Evolutionary conservation across 1,140 invertebrate species (phyloP).

Genomic region (Trachymyrmex cornetzi): DNA sequence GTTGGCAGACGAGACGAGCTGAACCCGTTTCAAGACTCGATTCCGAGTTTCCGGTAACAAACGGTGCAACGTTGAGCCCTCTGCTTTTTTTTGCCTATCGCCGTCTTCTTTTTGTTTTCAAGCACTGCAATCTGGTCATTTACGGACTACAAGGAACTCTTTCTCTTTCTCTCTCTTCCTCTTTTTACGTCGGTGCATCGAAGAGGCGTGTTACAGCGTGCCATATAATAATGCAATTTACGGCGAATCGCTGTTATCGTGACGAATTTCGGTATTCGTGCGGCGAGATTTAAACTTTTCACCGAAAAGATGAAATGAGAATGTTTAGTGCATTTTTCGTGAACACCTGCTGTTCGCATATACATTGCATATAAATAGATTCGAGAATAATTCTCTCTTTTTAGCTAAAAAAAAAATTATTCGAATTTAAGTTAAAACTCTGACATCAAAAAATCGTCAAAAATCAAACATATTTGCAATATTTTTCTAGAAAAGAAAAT

Average conservation of each 20-base stretch:
- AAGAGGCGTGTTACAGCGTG: constrained; percentile 44
- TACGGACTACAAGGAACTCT: constrained; percentile 53
- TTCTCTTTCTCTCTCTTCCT: not conserved
- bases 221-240: constrained; percentile 64
- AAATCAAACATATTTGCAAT: not conserved
- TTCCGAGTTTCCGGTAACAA: constrained; percentile 50
- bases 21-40: constrained; percentile 63
- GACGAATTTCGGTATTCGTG: constrained; percentile 55
- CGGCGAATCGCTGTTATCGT: constrained; percentile 50
- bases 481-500: constrained; percentile 7
- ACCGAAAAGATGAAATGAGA: constrained; percentile 26
- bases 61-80: constrained; percentile 45
- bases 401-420: not conserved
- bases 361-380: not conserved
- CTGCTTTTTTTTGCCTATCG: constrained; percentile 22
- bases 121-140: constrained; percentile 59
- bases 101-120: constrained; percentile 37
- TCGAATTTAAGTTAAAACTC: not conserved
- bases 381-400: not conserved
- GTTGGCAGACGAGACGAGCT: constrained; percentile 25
- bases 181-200: constrained; percentile 37
- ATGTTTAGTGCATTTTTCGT: constrained; percentile 17
- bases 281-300: constrained; percentile 44
- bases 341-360: constrained; percentile 26
- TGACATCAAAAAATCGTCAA: not conserved